Evolutionary conservation across 2,888 invertebrate genomes (phyloP).

Genomic region (Himalopsyche anomala): DNA sequence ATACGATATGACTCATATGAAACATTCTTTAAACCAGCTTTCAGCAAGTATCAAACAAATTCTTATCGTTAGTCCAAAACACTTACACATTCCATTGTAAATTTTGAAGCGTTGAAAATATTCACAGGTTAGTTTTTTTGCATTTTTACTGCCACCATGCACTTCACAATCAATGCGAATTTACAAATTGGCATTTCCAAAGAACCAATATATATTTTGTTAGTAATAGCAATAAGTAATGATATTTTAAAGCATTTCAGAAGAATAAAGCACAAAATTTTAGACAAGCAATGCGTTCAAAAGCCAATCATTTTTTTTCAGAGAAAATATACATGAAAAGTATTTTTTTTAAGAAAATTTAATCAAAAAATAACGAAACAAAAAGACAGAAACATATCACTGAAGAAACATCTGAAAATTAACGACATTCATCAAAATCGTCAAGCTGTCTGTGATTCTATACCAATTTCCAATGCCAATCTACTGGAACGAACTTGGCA

Average conservation of each 20-base stretch:
- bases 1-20: constrained; percentile 12
- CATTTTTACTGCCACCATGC: constrained; percentile 56
- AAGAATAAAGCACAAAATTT: constrained; percentile 50
- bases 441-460: no score
- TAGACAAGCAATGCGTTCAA: constrained; percentile 50
- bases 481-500: no score
- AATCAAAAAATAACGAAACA: background rate
- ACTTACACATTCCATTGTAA: constrained; percentile 40
- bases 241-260: constrained; percentile 54
- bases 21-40: constrained; percentile 37
- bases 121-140: constrained; percentile 42
- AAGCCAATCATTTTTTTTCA: constrained; percentile 48
- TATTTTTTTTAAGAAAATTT: constrained; percentile 39
- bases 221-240: constrained; percentile 46
- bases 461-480: no score
- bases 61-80: constrained; percentile 29
- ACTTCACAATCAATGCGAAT: constrained; percentile 50
- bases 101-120: constrained; percentile 39
- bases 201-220: constrained; percentile 10
- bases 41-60: constrained; percentile 4
- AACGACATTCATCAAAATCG: background rate
- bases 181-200: constrained; percentile 38
- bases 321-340: constrained; percentile 53
- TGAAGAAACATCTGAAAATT: constrained; percentile 22
- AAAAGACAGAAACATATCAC: constrained; percentile 1